phyloP scores from a whole-genome alignment of 2,888 invertebrate genomes.

The Elgonia sp. region DNA sequence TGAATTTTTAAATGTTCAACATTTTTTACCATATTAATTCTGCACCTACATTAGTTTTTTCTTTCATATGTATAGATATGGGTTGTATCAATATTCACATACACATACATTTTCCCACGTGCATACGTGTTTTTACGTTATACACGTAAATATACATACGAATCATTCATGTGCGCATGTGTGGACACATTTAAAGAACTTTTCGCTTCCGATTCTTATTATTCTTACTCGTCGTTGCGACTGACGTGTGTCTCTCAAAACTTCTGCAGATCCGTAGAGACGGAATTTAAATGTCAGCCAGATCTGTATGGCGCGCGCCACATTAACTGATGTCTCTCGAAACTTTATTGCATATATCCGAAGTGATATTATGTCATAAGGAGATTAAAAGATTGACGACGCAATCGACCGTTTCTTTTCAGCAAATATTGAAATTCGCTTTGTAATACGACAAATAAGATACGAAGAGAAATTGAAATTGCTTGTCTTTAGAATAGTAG shows the following conservation, averaged over 20 bases:
- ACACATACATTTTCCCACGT: no score
- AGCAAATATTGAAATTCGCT: not conserved
- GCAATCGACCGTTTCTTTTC: constrained; percentile 24
- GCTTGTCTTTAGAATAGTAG: no score
- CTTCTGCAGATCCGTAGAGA: constrained; percentile 33
- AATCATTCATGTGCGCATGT: no score
- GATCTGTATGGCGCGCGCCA: constrained; percentile 42
- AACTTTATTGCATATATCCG: constrained; percentile 61
- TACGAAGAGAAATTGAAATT: no score
- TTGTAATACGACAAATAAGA: not conserved
- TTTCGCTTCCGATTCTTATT: constrained; percentile 36
- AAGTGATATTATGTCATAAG: constrained; percentile 55
- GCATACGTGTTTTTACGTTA: no score
- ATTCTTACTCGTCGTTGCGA: constrained; percentile 26
- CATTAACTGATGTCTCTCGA: constrained; percentile 69
- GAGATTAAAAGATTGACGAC: constrained; percentile 63
- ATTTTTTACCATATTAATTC: no score
- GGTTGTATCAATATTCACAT: no score
- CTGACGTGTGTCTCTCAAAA: constrained; percentile 56
- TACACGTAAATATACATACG: no score
- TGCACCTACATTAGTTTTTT: no score
- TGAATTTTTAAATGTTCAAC: no score
- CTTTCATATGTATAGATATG: no score
- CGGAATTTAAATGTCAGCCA: constrained; percentile 66
- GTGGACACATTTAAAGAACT: not conserved